phyloP scores from a whole-genome alignment of 2,888 invertebrate genomes.

The Drosophila rubida region DNA sequence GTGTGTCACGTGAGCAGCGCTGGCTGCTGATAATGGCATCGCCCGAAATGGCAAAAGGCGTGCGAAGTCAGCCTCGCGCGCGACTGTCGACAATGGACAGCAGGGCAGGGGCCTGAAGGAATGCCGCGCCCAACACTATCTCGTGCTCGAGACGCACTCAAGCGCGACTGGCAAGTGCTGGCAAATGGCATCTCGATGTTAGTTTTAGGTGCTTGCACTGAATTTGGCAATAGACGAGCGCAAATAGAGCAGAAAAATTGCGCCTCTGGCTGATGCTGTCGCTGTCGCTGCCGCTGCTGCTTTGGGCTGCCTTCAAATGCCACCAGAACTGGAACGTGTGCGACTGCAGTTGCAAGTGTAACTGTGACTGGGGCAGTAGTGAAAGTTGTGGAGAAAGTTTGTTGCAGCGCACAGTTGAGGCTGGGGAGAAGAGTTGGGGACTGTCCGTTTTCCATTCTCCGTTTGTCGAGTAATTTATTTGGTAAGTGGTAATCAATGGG shows the following conservation, averaged over 20 bases:
- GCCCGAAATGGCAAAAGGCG: slow-evolving; percentile 10
- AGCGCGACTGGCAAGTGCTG: slow-evolving; percentile 50
- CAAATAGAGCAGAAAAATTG: slow-evolving; percentile 79
- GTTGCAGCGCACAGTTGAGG: slow-evolving; percentile 17
- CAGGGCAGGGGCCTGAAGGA: slow-evolving; percentile 2
- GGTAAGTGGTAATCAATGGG: slow-evolving; percentile 76
- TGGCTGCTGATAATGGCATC: slow-evolving; percentile 43
- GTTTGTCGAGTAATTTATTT: slow-evolving; percentile 66
- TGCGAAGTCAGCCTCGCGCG: slow-evolving; percentile 13
- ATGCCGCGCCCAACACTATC: slow-evolving; percentile 54
- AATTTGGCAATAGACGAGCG: slow-evolving; percentile 71
- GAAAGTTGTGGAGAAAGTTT: slow-evolving; percentile 73
- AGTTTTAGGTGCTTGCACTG: slow-evolving; percentile 68
- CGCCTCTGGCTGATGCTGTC: slow-evolving; percentile 50
- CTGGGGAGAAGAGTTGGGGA: background rate
- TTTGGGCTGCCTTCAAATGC: slow-evolving; percentile 7
- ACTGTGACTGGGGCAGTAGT: slow-evolving; percentile 45
- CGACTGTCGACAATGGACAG: slow-evolving; percentile 5
- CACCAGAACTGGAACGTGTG: background rate
- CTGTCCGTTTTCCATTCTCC: background rate
- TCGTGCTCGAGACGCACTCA: slow-evolving; percentile 55
- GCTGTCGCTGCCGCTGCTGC: background rate
- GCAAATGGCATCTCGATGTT: slow-evolving; percentile 71
- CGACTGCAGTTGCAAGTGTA: background rate
- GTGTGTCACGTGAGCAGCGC: slow-evolving; percentile 64